Base-by-base conservation (phyloP, 2,113 vertebrate species). In the Cyanoliseus patagonus region DNA sequence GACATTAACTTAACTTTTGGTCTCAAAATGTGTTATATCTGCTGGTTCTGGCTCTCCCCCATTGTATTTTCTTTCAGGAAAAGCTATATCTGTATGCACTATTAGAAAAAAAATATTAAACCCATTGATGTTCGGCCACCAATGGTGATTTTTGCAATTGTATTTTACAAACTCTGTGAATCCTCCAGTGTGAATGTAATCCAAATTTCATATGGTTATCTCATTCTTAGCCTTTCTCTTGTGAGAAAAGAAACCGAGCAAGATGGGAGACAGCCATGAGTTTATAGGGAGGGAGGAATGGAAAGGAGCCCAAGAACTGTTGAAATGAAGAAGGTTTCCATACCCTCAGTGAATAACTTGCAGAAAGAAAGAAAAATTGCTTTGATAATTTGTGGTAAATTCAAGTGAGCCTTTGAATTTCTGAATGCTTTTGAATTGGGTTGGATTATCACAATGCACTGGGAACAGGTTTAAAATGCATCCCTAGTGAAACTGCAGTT, bases 321-420 rank as follows among this genome's bases (percentile, higher is more conserved):
- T 61, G 90, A 87, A 93, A 51, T 42, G 31, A 55, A 64, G 49
- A n/a, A 76, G 49, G 35, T 73, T 94, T 86, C 55, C 46, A 16
- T 55, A 17, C 9, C 18, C 79, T 86, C 69, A 12, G 57, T 68
- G 86, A 53, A 49, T 76, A 79, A 27, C 57, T 83, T 76, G 49
- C 25, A 94, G 88, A 85, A 73, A 92, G 22, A 35, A 20, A 31
- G 27, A 31, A 30, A 70, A 76, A 73, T 19, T 10, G 37, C 73
- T 72, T 92, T 94, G 73, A 64, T 90, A 90, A 89, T 93, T 89
- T 90, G 57, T 74, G 86, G 59, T 81, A 64, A 82, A 95, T 94
- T 92, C 59, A 55, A 94, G 75, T 31, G 41, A 95, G 63, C 41
- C 33, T 85, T 63, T 82, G 63, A 84, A 53, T 69, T 81, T 79